Percentiles rank a stretch among this genome's conserved stretches.
These are phyloP conservation scores for Rhineura floridana DNA, from an alignment of 2,113 vertebrate species.

Conservation along the genomic window DNA sequence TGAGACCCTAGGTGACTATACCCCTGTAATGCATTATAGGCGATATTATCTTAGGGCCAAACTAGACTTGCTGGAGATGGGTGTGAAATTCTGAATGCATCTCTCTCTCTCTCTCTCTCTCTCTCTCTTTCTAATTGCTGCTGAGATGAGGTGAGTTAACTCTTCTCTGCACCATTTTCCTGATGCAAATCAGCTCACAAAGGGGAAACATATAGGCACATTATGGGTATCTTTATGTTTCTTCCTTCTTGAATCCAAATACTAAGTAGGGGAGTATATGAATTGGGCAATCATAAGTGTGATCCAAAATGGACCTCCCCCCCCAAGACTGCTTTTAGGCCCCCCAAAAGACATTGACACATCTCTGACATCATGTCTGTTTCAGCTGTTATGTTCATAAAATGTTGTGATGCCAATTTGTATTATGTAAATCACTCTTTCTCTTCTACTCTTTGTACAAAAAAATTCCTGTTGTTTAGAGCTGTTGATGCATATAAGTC, in stretches of 20 bases:
- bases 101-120: too few relatives aligned
- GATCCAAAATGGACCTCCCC: neutral
- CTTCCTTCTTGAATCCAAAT: neutral
- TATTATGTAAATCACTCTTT: neutral
- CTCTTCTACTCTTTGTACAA: neutral
- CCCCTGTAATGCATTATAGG: too few relatives aligned
- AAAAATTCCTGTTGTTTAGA: neutral
- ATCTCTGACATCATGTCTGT: too few relatives aligned
- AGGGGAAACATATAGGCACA: too few relatives aligned
- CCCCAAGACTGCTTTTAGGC: too few relatives aligned
- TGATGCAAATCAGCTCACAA: too few relatives aligned
- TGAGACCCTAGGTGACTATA: too few relatives aligned
- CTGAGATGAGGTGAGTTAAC: too few relatives aligned
- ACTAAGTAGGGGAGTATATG: neutral
- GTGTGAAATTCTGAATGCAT: neutral
- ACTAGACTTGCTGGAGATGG: neutral
- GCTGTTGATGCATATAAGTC: neutral
- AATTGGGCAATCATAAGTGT: neutral
- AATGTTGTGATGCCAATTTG: neutral
- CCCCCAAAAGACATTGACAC: too few relatives aligned
- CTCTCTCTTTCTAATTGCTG: too few relatives aligned
- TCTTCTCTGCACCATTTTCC: too few relatives aligned
- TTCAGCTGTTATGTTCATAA: neutral
- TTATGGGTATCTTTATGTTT: neutral
- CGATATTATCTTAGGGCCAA: neutral